Evolutionary conservation across 2,113 vertebrate species (phyloP).

Genomic region (Pantherophis guttatus): DNA sequence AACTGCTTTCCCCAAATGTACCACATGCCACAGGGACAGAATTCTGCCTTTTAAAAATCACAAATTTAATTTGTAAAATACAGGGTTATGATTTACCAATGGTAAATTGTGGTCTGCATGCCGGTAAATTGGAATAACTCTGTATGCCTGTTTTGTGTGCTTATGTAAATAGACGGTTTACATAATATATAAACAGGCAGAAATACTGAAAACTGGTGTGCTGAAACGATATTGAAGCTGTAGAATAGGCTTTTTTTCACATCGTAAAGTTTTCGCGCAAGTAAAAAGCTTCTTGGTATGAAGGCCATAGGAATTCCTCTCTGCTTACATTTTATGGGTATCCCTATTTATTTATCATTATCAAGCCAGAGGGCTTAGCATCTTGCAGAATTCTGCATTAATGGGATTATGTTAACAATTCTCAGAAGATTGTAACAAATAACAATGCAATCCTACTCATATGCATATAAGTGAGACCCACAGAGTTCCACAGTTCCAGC

Average conservation of each 20-base stretch:
- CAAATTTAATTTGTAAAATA: background rate
- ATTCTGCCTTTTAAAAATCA: background rate
- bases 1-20: background rate
- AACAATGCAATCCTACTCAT: background rate
- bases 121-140: background rate
- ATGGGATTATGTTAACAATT: background rate
- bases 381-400: conserved; percentile 3
- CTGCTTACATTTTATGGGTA: background rate
- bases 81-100: background rate
- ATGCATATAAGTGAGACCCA: background rate
- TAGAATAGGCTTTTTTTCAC: background rate
- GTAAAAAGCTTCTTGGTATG: background rate
- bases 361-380: background rate
- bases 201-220: background rate
- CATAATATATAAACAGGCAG: background rate
- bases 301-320: background rate
- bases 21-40: background rate
- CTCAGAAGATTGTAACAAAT: background rate
- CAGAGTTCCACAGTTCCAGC: background rate
- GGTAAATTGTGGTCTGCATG: background rate
- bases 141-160: background rate
- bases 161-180: background rate
- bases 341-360: background rate
- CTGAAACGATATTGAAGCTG: background rate
- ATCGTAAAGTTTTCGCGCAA: background rate